Evolutionary conservation across 2,797 vertebrate genomes (phyloP).

Genomic region (Anguilla megastoma): DNA sequence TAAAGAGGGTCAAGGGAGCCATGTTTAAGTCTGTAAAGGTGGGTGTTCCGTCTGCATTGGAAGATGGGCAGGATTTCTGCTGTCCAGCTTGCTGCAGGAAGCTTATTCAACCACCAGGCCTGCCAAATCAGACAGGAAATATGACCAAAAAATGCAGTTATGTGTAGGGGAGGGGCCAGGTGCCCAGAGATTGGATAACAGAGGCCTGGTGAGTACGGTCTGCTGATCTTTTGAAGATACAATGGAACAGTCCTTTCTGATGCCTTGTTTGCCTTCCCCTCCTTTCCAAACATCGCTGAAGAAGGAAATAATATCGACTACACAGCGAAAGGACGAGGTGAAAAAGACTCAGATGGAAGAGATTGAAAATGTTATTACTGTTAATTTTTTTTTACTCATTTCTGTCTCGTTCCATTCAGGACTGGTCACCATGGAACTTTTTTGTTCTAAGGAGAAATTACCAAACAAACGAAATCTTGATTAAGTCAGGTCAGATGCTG

Average conservation of each 20-base stretch:
- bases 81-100: too few relatives aligned
- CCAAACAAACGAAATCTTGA: slow-evolving; percentile 22
- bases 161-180: too few relatives aligned
- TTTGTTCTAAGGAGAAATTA: not conserved
- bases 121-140: too few relatives aligned
- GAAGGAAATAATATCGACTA: not conserved
- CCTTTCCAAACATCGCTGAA: not conserved
- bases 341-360: not conserved
- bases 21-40: too few relatives aligned
- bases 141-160: too few relatives aligned
- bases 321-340: not conserved
- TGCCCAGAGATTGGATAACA: too few relatives aligned
- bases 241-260: not conserved
- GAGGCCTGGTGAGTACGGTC: too few relatives aligned
- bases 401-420: not conserved
- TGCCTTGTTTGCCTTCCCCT: not conserved
- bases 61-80: too few relatives aligned
- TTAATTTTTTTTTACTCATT: not conserved
- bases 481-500: not conserved
- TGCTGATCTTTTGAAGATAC: too few relatives aligned
- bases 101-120: too few relatives aligned
- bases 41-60: too few relatives aligned
- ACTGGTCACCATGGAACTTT: slow-evolving; percentile 1
- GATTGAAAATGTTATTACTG: not conserved
- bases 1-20: too few relatives aligned